These are phyloP conservation scores for Chaenocephalus aceratus DNA, from an alignment of 2,113 vertebrate genomes.

Conservation along the genomic window DNA sequence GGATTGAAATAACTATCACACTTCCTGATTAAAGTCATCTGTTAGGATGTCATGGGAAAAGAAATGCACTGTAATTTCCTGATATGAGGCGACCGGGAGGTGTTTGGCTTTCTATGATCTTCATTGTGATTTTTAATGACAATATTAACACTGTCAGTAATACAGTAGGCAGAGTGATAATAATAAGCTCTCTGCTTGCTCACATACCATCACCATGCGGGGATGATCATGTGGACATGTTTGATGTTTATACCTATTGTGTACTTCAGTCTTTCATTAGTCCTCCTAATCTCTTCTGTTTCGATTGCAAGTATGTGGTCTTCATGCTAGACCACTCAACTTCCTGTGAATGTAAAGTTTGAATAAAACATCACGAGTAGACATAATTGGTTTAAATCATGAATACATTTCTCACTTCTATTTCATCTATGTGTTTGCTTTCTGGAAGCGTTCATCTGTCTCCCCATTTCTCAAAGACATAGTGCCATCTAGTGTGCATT, in stretches of 20 bases:
- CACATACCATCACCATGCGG: background rate
- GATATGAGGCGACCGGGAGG: background rate
- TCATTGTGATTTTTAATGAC: slow-evolving; percentile 59
- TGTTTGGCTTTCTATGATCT: slow-evolving; percentile 23
- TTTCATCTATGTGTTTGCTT: background rate
- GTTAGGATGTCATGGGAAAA: slow-evolving; percentile 34
- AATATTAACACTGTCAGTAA: slow-evolving; percentile 55
- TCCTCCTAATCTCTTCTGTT: background rate
- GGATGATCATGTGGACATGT: background rate
- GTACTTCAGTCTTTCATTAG: background rate
- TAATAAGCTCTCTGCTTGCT: slow-evolving; percentile 26
- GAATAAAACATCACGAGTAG: slow-evolving; percentile 18
- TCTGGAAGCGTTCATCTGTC: background rate
- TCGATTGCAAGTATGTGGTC: background rate
- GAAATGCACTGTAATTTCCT: slow-evolving; percentile 44
- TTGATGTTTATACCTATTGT: background rate
- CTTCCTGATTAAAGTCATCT: slow-evolving; percentile 38
- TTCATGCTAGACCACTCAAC: background rate
- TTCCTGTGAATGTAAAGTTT: background rate
- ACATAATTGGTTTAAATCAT: slow-evolving; percentile 16
- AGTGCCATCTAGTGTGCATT: slow-evolving; percentile 76
- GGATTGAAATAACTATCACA: slow-evolving; percentile 33
- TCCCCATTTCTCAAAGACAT: slow-evolving; percentile 38
- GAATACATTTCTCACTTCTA: slow-evolving; percentile 5
- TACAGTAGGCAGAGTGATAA: slow-evolving; percentile 23